These are phyloP conservation scores for Coilia nasus DNA, from an alignment of 2,797 vertebrate species.

Conservation along the genomic window DNA sequence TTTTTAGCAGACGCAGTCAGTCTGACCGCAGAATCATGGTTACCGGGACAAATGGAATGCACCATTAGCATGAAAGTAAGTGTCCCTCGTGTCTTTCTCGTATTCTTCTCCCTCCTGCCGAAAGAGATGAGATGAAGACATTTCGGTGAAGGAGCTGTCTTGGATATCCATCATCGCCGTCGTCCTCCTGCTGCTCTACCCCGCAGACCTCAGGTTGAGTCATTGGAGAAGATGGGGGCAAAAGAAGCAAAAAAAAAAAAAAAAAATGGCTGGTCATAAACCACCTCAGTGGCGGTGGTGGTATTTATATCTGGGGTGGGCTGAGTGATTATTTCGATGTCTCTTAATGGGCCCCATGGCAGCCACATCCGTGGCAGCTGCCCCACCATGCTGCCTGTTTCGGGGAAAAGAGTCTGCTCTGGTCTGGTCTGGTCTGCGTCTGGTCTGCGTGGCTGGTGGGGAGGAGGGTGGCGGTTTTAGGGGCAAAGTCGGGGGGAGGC, in stretches of 20 bases:
- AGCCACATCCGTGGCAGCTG: not conserved
- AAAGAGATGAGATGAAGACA: not conserved
- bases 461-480: not conserved
- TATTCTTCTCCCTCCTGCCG: not conserved
- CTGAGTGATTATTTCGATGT: conserved; percentile 49
- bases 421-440: not conserved
- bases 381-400: too few species aligned
- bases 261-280: conserved; percentile 48
- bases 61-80: too few species aligned
- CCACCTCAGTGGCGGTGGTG: conserved; percentile 60
- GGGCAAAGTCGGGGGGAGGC: not conserved
- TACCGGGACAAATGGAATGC: too few species aligned
- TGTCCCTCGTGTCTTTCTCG: not conserved
- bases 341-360: conserved; percentile 27
- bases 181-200: conserved; percentile 46
- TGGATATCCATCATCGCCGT: conserved; percentile 21
- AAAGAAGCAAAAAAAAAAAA: not conserved
- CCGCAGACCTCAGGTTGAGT: conserved; percentile 59
- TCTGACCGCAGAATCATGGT: too few species aligned
- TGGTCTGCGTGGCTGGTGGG: not conserved
- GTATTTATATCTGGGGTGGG: conserved; percentile 61
- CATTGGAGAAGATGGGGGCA: conserved; percentile 50
- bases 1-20: too few species aligned
- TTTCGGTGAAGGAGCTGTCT: not conserved
- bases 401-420: not conserved